Percentiles rank a stretch among this genome's conserved stretches.
Conservation (phyloP, 2,797 vertebrate species). For the Neopelma chrysocephalum region DNA sequence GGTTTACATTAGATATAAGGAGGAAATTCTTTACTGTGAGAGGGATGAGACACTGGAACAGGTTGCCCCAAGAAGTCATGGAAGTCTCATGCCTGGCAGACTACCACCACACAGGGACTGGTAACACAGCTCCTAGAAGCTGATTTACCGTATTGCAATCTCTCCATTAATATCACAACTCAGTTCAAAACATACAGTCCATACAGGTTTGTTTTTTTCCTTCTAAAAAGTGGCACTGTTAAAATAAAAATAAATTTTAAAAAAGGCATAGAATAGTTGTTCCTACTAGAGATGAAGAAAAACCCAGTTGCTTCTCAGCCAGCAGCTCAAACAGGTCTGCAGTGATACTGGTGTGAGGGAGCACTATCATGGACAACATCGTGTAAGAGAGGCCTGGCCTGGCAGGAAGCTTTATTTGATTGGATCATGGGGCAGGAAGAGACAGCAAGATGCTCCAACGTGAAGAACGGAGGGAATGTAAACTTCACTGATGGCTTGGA, state of each 20-base stretch:
- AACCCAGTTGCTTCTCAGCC: not conserved
- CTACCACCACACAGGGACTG: no score
- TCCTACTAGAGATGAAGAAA: not conserved
- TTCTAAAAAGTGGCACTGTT: not conserved
- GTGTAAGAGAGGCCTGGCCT: fast-evolving
- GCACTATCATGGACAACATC: fast-evolving
- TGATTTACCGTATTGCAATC: not conserved
- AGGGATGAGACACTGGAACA: not conserved
- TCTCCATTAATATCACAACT: not conserved
- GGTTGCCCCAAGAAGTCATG: not conserved
- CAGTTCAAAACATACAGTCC: not conserved
- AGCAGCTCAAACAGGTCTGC: not conserved
- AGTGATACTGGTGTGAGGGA: not conserved
- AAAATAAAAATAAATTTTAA: not conserved
- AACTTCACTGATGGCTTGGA: not conserved
- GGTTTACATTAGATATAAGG: not conserved
- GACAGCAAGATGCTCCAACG: not conserved
- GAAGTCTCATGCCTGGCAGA: not conserved
- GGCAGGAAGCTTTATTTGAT: not conserved
- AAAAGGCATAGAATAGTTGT: not conserved
- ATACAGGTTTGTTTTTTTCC: not conserved
- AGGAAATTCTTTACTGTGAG: not conserved
- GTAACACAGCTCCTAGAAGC: not conserved
- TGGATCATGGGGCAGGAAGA: not conserved
- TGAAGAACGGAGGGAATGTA: not conserved